These are phyloP conservation scores for Agapornis roseicollis DNA, from an alignment of 2,113 vertebrate species.

Conservation along the genomic window DNA sequence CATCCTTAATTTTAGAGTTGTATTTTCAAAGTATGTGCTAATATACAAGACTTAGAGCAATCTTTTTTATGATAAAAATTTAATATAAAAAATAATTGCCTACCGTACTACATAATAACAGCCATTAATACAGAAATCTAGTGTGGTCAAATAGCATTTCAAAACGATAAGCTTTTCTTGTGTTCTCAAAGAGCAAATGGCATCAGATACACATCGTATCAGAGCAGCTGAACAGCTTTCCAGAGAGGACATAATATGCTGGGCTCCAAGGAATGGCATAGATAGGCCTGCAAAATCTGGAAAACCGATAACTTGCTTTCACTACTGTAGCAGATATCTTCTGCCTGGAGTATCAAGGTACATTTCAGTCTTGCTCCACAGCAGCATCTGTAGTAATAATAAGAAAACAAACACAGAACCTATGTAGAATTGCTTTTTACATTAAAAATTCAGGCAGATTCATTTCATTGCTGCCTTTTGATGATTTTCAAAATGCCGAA, in stretches of 20 bases:
- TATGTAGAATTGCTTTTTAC: neutral
- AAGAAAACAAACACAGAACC: neutral
- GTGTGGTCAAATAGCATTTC: neutral
- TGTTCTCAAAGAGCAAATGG: neutral
- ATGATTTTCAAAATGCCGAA: neutral
- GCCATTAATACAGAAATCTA: neutral
- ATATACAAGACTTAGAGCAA: neutral
- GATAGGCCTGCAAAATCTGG: neutral
- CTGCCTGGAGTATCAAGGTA: neutral
- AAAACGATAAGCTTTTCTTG: neutral
- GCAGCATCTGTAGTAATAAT: neutral
- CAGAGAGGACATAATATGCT: neutral
- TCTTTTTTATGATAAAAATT: neutral
- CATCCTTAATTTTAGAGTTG: neutral
- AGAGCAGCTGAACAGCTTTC: neutral
- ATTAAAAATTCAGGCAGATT: neutral
- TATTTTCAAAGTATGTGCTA: neutral
- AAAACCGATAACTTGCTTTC: neutral
- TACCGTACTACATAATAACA: neutral
- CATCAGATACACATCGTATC: neutral
- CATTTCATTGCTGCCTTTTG: neutral
- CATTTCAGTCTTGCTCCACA: neutral
- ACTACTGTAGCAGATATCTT: neutral
- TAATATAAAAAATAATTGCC: neutral
- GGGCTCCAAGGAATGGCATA: neutral